These are phyloP conservation scores for Phalacrocorax carbo DNA, from an alignment of 2,113 vertebrate species.

Conservation along the genomic window DNA sequence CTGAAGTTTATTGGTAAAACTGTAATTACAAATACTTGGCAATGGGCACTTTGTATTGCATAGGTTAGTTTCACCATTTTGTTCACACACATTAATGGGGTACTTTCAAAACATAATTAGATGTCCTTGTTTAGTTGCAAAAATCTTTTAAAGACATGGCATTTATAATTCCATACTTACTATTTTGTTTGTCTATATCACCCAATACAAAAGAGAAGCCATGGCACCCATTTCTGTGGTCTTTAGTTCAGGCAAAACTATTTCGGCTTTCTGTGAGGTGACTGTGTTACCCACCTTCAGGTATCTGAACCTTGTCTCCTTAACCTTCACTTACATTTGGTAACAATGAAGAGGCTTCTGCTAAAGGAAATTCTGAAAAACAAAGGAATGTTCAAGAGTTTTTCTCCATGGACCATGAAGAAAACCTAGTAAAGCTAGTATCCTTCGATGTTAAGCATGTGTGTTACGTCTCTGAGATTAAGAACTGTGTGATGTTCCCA, in stretches of 20 bases:
- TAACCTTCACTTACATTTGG: background rate
- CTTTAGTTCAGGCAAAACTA: background rate
- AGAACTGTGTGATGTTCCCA: background rate
- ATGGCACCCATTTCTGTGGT: background rate
- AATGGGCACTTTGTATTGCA: background rate
- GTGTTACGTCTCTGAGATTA: too few relatives aligned
- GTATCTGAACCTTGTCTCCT: background rate
- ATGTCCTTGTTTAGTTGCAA: background rate
- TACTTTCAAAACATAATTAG: background rate
- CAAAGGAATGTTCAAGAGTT: background rate
- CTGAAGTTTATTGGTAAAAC: background rate
- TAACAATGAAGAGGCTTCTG: background rate
- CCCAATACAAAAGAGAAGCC: background rate
- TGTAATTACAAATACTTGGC: background rate
- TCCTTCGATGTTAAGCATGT: background rate
- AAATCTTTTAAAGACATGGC: background rate
- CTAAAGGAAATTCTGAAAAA: background rate
- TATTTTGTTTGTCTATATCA: background rate
- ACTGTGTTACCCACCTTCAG: background rate
- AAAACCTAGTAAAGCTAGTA: background rate
- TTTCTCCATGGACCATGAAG: background rate
- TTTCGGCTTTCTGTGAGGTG: background rate
- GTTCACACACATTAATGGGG: background rate
- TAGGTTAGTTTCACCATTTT: background rate
- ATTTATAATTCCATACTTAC: background rate